phyloP scores from a whole-genome alignment of 2,888 invertebrate genomes.

The Drosophila nr. perissopoda region DNA sequence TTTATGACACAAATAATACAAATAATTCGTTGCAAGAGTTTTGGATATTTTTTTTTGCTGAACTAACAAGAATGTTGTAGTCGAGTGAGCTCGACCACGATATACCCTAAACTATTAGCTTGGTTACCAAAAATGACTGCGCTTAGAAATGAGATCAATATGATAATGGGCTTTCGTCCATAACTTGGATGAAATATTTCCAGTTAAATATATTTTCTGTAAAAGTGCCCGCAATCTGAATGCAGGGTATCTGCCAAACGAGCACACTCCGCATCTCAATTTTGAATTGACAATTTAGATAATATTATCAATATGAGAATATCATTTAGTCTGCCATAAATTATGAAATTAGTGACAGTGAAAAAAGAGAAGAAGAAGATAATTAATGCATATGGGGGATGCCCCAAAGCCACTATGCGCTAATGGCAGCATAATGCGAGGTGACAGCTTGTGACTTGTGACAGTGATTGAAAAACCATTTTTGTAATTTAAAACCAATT shows the following conservation, averaged over 20 bases:
- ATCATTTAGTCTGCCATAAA: background rate
- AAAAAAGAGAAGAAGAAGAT: background rate
- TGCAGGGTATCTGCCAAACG: background rate
- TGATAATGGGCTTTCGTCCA: background rate
- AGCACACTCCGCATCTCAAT: background rate
- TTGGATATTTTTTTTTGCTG: slow-evolving; percentile 1
- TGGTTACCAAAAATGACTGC: too few species aligned
- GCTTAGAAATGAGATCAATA: background rate
- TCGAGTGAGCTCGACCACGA: background rate
- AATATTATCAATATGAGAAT: background rate
- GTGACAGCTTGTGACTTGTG: slow-evolving; percentile 29
- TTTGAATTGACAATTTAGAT: background rate
- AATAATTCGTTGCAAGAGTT: slow-evolving; percentile 18
- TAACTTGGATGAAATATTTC: background rate
- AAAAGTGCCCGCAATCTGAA: background rate
- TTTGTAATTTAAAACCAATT: slow-evolving; percentile 72
- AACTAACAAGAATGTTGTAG: background rate
- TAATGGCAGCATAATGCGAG: slow-evolving; percentile 43
- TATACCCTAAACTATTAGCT: background rate
- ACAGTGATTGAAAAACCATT: slow-evolving; percentile 44
- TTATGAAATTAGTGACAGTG: background rate
- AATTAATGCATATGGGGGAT: background rate
- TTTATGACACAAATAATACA: slow-evolving; percentile 16
- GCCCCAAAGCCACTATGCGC: slow-evolving; percentile 39
- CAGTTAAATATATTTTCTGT: background rate